Base-by-base conservation (phyloP, 2,113 vertebrate genomes). In the Megaceryle torquata region DNA sequence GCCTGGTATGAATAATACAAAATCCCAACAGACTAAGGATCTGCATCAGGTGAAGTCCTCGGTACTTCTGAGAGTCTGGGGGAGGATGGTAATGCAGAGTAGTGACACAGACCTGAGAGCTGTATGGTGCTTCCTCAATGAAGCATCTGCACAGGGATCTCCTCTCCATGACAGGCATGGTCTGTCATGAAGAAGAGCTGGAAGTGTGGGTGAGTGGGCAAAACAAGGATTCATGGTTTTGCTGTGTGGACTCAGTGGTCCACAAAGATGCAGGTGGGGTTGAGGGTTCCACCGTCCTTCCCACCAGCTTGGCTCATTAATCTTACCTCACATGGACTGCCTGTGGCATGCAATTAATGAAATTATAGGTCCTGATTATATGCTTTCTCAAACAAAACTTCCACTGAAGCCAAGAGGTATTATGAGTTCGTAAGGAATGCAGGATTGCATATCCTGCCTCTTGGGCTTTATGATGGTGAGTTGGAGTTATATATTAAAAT, bases 361-460 rank as follows among this genome's bases (percentile, higher is more conserved):
- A 96, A 96, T 95, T 93, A 90, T 10, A 86, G 80, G 88, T 91
- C 95, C 79, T 94, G 91, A 90, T 88, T 88, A 43, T 96, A 60
- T 78, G 93, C 82, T 92, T 95, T 97, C 95, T 95, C 85, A 96
- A 95, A 92, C 93, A 96, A 96, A 96, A 95, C 95, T 88, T 86
- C 91, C 57, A 88, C 72, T 90, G 86, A 93, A 95, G 93, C 95
- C 95, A 96, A 96, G 86, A 90, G n/a, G 64, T 86, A 94, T 97
- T 96, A 96, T 48, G 61, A 92, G 86, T 94, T 80, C 18, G 1
- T 88, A 82, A 96, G 92, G 96, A 96, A 97, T 97, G 93, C 78
- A 92, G 94, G 89, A 79, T 95, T 97, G 94, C 96, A 87, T 95
- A 95, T 96, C 91, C 93, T 95, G 94, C 91, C 95, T 96, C 93